Conservation (phyloP, 2,888 invertebrate species). For the Octonoba sinensis region DNA sequence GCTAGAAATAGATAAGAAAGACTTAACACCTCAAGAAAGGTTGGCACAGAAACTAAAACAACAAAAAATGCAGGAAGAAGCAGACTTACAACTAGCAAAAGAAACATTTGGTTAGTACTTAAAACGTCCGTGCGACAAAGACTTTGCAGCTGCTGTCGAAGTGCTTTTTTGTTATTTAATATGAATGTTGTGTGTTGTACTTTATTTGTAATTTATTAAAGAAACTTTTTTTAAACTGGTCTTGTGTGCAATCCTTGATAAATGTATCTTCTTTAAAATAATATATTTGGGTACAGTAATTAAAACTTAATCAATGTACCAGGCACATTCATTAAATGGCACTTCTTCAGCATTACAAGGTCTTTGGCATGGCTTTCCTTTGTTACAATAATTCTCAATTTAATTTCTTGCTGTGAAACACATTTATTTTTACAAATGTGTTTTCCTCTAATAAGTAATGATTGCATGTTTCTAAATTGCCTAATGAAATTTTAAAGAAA, state of each 20-base stretch:
- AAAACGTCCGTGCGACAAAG: constrained; percentile 61
- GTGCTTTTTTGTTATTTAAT: constrained; percentile 56
- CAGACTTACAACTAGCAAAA: constrained; percentile 86
- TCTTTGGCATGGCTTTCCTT: constrained; percentile 7
- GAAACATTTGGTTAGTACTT: constrained; percentile 82
- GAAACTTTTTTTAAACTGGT: constrained; percentile 37
- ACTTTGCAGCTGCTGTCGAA: constrained; percentile 57
- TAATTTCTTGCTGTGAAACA: no score
- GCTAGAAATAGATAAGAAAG: constrained; percentile 55
- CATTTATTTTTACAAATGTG: no score
- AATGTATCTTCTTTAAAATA: not conserved
- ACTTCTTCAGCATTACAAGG: constrained; percentile 47
- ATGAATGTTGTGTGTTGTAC: constrained; percentile 49
- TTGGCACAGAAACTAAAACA: constrained; percentile 81
- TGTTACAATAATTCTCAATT: no score
- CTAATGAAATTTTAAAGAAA: no score
- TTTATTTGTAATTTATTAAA: constrained; percentile 50
- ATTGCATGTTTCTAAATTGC: no score
- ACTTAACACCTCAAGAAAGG: constrained; percentile 80
- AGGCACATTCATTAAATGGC: not conserved
- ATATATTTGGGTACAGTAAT: not conserved
- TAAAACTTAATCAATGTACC: not conserved
- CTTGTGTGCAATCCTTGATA: constrained; percentile 40
- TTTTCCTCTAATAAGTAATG: no score
- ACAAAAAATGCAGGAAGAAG: constrained; percentile 88